phyloP scores from a whole-genome alignment of 2,797 vertebrate species.

The Cyprinella venusta region DNA sequence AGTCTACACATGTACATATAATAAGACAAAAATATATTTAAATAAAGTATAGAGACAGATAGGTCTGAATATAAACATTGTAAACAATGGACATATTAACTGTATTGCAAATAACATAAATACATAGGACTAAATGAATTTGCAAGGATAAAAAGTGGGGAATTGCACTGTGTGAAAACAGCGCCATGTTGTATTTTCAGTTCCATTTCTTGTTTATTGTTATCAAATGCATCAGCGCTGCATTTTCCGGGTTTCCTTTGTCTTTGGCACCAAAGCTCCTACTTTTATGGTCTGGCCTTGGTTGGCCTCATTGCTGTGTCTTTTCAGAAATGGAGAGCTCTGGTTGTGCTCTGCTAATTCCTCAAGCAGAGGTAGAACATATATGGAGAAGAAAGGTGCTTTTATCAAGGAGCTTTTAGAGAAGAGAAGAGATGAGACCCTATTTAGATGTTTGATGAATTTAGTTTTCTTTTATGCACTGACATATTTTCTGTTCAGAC shows the following conservation, averaged over 20 bases:
- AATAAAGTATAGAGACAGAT: too few species aligned
- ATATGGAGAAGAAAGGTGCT: conserved; percentile 8
- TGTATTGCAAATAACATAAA: too few species aligned
- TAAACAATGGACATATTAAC: too few species aligned
- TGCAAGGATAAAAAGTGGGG: too few species aligned
- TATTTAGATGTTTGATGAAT: neutral
- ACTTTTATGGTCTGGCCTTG: conserved; percentile 24
- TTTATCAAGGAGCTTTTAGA: conserved; percentile 28
- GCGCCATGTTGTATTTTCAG: too few species aligned
- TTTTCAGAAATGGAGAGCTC: conserved; percentile 12
- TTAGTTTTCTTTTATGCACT: neutral
- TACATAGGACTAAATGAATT: too few species aligned
- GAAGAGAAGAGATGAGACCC: neutral
- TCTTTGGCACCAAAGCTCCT: neutral
- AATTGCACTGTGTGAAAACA: too few species aligned
- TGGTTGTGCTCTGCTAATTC: neutral
- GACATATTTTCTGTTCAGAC: neutral
- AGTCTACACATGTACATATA: too few species aligned
- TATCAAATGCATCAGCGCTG: neutral
- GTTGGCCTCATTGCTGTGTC: conserved; percentile 5
- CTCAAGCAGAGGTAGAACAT: neutral
- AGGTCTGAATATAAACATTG: too few species aligned
- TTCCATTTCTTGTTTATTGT: neutral
- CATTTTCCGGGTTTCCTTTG: neutral
- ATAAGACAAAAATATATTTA: too few species aligned